phyloP scores from a whole-genome alignment of 2,113 vertebrate species.

The Pavo muticus region DNA sequence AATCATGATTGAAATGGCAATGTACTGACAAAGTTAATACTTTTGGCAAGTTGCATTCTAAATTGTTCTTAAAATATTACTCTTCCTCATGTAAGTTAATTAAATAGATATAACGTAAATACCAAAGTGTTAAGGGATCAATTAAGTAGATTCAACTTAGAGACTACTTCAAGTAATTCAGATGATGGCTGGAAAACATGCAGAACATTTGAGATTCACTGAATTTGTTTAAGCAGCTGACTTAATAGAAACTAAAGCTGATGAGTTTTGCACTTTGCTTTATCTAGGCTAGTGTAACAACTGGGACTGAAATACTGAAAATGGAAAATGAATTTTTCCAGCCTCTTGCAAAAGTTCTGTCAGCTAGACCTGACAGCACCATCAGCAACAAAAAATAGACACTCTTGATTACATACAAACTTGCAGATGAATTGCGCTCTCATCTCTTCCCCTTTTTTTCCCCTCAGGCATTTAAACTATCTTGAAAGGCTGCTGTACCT shows the following conservation, averaged over 20 bases:
- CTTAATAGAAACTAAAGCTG: slow-evolving; percentile 58
- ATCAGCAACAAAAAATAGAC: not conserved
- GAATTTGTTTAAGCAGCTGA: slow-evolving; percentile 51
- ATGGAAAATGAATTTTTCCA: slow-evolving; percentile 4
- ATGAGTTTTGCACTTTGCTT: slow-evolving; percentile 38
- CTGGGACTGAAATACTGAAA: slow-evolving; percentile 18
- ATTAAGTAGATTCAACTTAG: slow-evolving; percentile 32
- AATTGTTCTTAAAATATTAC: slow-evolving; percentile 29
- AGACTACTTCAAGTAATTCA: slow-evolving; percentile 59
- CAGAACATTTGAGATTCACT: slow-evolving; percentile 40
- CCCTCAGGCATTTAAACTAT: not conserved
- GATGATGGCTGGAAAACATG: slow-evolving; percentile 5
- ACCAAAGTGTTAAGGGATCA: not conserved
- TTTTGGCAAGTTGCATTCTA: slow-evolving; percentile 13
- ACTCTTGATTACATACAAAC: not conserved
- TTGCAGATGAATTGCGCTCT: not conserved
- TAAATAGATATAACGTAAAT: not conserved
- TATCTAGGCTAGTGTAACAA: slow-evolving; percentile 31
- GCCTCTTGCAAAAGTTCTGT: slow-evolving; percentile 24
- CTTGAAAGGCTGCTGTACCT: not conserved
- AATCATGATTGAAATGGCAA: slow-evolving; percentile 24
- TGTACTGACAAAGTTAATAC: slow-evolving; percentile 10
- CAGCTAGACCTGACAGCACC: not conserved
- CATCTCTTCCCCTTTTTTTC: not conserved
- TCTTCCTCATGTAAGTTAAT: slow-evolving; percentile 25